Conservation (phyloP, 2,888 invertebrate genomes). For the Notodonta ziczac region DNA sequence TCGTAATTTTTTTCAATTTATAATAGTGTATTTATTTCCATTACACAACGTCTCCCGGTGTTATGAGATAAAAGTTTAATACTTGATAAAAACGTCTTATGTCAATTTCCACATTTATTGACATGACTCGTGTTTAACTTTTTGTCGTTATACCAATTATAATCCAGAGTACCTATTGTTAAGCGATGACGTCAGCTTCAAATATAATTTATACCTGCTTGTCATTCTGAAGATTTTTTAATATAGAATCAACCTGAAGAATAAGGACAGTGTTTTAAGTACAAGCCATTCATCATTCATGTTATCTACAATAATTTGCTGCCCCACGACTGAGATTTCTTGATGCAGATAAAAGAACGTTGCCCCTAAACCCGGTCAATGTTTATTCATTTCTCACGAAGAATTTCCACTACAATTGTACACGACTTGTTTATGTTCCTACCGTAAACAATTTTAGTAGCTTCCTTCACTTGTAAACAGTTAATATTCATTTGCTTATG, state of each 20-base stretch:
- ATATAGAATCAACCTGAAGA: background rate
- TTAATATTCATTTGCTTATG: constrained; percentile 30
- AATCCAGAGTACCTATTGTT: background rate
- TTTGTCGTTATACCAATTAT: too few species aligned
- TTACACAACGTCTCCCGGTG: too few species aligned
- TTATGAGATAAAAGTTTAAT: too few species aligned
- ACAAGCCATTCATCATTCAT: background rate
- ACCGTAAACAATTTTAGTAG: constrained; percentile 29
- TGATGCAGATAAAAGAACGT: constrained; percentile 50
- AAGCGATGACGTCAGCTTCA: background rate
- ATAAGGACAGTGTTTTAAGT: background rate
- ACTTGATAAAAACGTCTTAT: too few species aligned
- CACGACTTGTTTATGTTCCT: constrained; percentile 39
- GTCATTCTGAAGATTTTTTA: background rate
- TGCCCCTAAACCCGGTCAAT: constrained; percentile 41
- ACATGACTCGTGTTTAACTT: too few species aligned
- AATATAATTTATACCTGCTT: background rate
- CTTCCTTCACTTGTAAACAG: constrained; percentile 32
- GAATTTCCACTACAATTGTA: constrained; percentile 55
- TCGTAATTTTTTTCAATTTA: background rate
- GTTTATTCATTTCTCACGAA: constrained; percentile 52
- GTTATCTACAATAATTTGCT: constrained; percentile 21
- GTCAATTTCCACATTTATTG: too few species aligned
- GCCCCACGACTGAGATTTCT: constrained; percentile 33
- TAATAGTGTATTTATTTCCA: too few species aligned